Evolutionary conservation across 2,888 invertebrate genomes (phyloP).

Genomic region (Melanostoma mellinum): DNA sequence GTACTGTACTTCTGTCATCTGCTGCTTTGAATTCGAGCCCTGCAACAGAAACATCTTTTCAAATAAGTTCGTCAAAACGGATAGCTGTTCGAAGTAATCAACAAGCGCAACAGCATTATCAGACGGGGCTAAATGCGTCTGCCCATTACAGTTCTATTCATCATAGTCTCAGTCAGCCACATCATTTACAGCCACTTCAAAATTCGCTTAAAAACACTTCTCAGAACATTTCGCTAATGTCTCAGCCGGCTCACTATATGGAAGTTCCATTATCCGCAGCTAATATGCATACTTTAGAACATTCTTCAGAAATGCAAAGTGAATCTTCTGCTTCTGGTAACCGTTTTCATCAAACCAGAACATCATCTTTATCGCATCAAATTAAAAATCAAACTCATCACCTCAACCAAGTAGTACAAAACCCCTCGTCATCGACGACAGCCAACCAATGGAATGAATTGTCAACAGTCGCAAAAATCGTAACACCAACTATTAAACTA

Average conservation of each 20-base stretch:
- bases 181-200: slow-evolving; percentile 75
- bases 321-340: slow-evolving; percentile 31
- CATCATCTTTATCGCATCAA: slow-evolving; percentile 73
- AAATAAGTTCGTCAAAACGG: slow-evolving; percentile 56
- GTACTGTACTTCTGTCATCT: slow-evolving; percentile 76
- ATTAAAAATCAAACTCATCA: slow-evolving; percentile 76
- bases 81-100: slow-evolving; percentile 61
- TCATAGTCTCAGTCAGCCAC: slow-evolving; percentile 67
- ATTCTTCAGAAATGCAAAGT: slow-evolving; percentile 71
- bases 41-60: slow-evolving; percentile 59
- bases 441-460: slow-evolving; percentile 80
- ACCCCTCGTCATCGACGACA: slow-evolving; percentile 73
- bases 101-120: slow-evolving; percentile 74
- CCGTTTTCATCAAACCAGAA: slow-evolving; percentile 20
- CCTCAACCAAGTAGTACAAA: slow-evolving; percentile 76
- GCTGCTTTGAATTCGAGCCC: slow-evolving; percentile 39
- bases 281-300: slow-evolving; percentile 72
- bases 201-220: slow-evolving; percentile 75
- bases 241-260: slow-evolving; percentile 80
- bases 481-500: slow-evolving; percentile 77
- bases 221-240: slow-evolving; percentile 80
- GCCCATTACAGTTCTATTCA: slow-evolving; percentile 64
- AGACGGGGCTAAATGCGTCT: slow-evolving; percentile 72
- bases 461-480: slow-evolving; percentile 78
- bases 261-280: slow-evolving; percentile 74